These are phyloP conservation scores for Romanogobio albipinnatus DNA, from an alignment of 2,113 vertebrate species.

Conservation along the genomic window DNA sequence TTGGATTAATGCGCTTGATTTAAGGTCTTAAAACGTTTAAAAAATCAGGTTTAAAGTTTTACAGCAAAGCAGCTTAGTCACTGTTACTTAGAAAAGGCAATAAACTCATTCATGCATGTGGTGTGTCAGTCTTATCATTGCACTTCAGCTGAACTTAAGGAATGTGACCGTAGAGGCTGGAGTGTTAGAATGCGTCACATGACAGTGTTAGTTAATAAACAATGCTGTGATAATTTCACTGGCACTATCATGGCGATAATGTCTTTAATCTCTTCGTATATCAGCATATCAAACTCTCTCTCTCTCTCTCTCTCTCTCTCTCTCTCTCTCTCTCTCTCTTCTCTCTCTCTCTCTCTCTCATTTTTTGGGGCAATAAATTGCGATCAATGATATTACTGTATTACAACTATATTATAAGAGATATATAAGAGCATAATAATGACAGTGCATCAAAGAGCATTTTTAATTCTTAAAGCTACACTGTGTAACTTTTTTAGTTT, in stretches of 20 bases:
- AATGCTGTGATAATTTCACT: not conserved
- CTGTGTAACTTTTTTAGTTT: no score
- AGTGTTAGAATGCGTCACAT: not conserved
- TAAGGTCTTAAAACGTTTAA: not conserved
- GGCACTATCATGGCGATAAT: not conserved
- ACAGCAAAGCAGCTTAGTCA: conserved; percentile 27
- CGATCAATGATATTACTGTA: not conserved
- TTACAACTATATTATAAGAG: no score
- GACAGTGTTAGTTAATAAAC: not conserved
- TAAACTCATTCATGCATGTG: not conserved
- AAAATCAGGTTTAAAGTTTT: not conserved
- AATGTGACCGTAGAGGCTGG: not conserved
- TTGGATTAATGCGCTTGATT: not conserved
- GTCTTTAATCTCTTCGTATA: not conserved
- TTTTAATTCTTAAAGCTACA: no score
- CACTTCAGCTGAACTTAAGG: not conserved
- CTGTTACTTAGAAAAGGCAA: not conserved
- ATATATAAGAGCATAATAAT: no score
- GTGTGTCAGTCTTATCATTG: not conserved
- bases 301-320: not conserved
- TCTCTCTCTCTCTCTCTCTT: not conserved
- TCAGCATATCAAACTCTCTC: not conserved
- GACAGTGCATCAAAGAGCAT: no score
- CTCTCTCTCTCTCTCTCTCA: not conserved
- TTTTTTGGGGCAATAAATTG: not conserved